Base-by-base conservation (phyloP, 1,140 invertebrate genomes). In the Camponotus floridanus region DNA sequence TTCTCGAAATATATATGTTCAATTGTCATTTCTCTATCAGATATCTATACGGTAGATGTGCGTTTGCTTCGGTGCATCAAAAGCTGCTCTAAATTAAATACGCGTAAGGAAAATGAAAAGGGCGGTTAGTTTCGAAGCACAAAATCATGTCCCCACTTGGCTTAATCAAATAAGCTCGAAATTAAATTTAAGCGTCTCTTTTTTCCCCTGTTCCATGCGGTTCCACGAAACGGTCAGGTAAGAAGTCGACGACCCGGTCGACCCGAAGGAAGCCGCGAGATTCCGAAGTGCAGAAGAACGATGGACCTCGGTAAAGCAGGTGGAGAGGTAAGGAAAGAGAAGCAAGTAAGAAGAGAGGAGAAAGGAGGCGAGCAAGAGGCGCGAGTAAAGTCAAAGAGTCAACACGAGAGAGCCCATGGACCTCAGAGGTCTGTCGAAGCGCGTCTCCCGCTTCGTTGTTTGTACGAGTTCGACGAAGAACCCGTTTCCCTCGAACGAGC, bases 331-430 rank as follows among this genome's bases (percentile, higher is more conserved):
- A 76, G 76, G 71, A 76, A 68, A 83, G 85, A 45, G 74, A 33
- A 18, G 42, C 36, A 62, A 55, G 48, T 45, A 42, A 33, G 42
- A 5, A 11, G 61, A 31, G 57, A 51, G 57, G 13, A 59, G 55
- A 59, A 59, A 61, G 67, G 33, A 59, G 31, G 15, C 62, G 68
- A 78, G 68, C 74, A 79, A 85, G 87, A 85, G 88, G 79, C 86
- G 86, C 89, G 92, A 92, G 91, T 91, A 93, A 93, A 93, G 92
- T 93, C 92, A 92, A 93, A 93, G 91, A 93, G 92, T 93, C 92
- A 93, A 93, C 91, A 93, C 92, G 90, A 92, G 90, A 92, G 87
- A 84, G 88, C 85, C 64, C 85, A 86, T 90, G 89, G 83, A 76
- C 61, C 83, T 76, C 83, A 65, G 59, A 65, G 83, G 59, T 36